Base-by-base conservation (phyloP, 2,888 invertebrate species). In the Erpobdella octoculata region DNA sequence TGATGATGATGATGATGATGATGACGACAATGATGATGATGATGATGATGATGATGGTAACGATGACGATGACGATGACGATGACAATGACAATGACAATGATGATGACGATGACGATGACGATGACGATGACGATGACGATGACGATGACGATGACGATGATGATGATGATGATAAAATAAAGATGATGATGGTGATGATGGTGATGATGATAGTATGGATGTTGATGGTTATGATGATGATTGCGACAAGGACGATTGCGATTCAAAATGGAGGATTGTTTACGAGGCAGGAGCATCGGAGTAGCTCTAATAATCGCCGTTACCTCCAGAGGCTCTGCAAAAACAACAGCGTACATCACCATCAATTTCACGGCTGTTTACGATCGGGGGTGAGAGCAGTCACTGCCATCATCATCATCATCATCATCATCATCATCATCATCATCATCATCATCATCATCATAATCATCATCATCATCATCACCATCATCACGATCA, bases 41-140 rank as follows among this genome's bases (percentile, higher is more conserved):
- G 71, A 46, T 71, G 65, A 66, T 71, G 71, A 71, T 71, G 71
- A 48, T 68, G 71, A 71, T 71, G 71, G 66, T 66, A 31, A 0
- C 65, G 65, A 71, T 68, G 66, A 71, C 66, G 71, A 66, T 71
- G 71, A 71, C 46, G 71, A 71, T 46, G 66, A 66, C 46, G 66
- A 71, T 71, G 71, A 68, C 48, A 65, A 67, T 38, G 48, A 71
- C 66, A 41, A 71, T 64, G 48, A 71, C 48, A 48, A 58, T 58
- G 59, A 58, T 58, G 59, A 58, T 58, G 59, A 58, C 21, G 59
- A 58, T 58, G 59, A 58, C 25, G 38, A 66, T 66, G 64, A 37
- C 38, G 71, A 31, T 2, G 64, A 36, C 6, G 71, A 25, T 6
- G 71, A 62, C 25, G 71, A 38, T n/a, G 38, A 64, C 1, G 71